Evolutionary conservation across 2,888 invertebrate species (phyloP).

Genomic region (Ornithoptera priamus): DNA sequence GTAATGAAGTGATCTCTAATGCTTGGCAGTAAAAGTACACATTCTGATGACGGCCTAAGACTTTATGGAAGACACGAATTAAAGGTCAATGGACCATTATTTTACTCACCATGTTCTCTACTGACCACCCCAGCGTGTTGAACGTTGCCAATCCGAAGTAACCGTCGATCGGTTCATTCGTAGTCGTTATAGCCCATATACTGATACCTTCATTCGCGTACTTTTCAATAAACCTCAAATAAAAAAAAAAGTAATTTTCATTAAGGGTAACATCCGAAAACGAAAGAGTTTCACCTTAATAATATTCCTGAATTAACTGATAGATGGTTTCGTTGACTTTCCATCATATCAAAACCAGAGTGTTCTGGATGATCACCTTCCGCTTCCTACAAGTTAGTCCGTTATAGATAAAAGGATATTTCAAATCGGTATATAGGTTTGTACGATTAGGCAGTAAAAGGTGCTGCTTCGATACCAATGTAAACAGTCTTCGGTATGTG

Average conservation of each 20-base stretch:
- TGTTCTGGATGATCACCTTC: too few species aligned
- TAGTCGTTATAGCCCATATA: conserved; percentile 91
- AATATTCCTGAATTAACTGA: too few species aligned
- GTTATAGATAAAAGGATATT: neutral
- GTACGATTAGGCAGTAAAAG: neutral
- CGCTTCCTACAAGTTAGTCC: too few species aligned
- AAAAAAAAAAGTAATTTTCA: neutral
- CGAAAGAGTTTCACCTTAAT: neutral
- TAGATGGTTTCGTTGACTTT: too few species aligned
- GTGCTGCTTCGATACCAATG: neutral
- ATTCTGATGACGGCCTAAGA: too few species aligned
- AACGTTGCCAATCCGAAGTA: conserved; percentile 21
- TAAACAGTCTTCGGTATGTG: too few species aligned
- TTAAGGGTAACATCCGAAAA: neutral
- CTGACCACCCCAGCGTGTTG: conserved; percentile 87
- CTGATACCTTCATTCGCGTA: conserved; percentile 82
- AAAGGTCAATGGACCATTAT: too few species aligned
- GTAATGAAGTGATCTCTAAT: too few species aligned
- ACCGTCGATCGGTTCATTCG: conserved; percentile 89
- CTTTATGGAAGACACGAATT: too few species aligned
- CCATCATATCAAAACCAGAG: too few species aligned
- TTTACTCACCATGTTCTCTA: conserved; percentile 68
- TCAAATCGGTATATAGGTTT: neutral
- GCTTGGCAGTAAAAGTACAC: too few species aligned
- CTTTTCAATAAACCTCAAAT: conserved; percentile 83